Conservation (phyloP, 2,797 vertebrate genomes). For the Triplophysa yarkandensis region DNA sequence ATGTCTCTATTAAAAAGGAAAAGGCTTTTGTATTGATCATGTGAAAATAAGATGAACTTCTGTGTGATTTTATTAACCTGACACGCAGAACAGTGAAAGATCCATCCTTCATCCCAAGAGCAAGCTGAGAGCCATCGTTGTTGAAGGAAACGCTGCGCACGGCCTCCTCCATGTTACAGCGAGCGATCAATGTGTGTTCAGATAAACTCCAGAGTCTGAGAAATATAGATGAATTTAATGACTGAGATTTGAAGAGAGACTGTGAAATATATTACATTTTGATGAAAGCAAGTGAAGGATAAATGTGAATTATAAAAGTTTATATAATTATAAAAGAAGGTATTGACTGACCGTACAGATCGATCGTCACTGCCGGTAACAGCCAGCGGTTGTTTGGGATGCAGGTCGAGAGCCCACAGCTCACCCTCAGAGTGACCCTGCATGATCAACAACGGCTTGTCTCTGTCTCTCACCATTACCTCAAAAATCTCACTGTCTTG, state of each 20-base stretch:
- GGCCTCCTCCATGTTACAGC: constrained; percentile 95
- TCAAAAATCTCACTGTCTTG: constrained; percentile 99
- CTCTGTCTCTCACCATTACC: constrained; percentile 91
- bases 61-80: constrained; percentile 66
- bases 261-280: not conserved
- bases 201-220: constrained; percentile 89
- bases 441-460: constrained; percentile 92
- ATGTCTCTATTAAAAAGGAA: constrained; percentile 82
- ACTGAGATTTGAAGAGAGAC: not conserved
- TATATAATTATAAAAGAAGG: too few species aligned
- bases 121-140: constrained; percentile 90
- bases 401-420: constrained; percentile 92
- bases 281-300: not conserved
- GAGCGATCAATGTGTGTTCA: constrained; percentile 90
- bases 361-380: constrained; percentile 94
- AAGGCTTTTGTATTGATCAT: not conserved
- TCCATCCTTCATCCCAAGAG: constrained; percentile 96
- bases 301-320: not conserved
- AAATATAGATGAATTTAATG: not conserved
- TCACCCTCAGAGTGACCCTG: constrained; percentile 96
- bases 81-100: constrained; percentile 97
- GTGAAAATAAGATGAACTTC: not conserved
- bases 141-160: constrained; percentile 92
- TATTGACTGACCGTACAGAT: constrained; percentile 83
- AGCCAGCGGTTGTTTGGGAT: constrained; percentile 91